Conservation (phyloP, 2,888 invertebrate species). For the Dichetophora obliterata region DNA sequence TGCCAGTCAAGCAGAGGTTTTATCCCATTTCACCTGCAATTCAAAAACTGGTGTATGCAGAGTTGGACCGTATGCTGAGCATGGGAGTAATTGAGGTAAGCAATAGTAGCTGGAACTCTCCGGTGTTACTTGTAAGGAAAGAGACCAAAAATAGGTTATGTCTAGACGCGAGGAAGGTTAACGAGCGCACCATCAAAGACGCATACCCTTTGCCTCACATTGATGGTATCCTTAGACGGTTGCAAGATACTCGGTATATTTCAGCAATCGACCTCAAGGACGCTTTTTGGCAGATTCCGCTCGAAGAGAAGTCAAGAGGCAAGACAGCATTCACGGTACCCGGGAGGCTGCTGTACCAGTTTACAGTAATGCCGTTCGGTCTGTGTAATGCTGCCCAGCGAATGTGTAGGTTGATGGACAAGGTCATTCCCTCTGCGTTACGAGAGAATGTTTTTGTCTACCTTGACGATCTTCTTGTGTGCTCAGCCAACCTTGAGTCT, state of each 20-base stretch:
- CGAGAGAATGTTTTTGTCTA: neutral
- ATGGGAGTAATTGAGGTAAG: too few relatives aligned
- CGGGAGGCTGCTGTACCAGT: neutral
- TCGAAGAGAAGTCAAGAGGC: neutral
- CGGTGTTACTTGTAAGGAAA: constrained; percentile 28
- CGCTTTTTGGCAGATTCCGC: neutral
- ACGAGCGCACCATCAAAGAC: constrained; percentile 35
- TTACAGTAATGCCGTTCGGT: neutral
- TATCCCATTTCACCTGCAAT: constrained; percentile 45
- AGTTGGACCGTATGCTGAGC: constrained; percentile 57
- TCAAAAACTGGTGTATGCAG: constrained; percentile 44
- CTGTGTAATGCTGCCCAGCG: neutral
- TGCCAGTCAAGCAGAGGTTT: constrained; percentile 42
- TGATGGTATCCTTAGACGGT: neutral
- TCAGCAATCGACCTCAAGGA: neutral
- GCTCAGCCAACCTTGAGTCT: neutral
- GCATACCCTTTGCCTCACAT: constrained; percentile 22
- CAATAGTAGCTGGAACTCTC: constrained; percentile 43
- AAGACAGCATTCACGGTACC: neutral
- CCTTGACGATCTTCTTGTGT: neutral
- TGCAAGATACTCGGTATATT: neutral
- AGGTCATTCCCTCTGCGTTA: neutral
- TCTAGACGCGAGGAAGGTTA: constrained; percentile 37
- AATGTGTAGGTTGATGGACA: neutral
- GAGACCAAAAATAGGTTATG: constrained; percentile 28